phyloP scores from a whole-genome alignment of 2,888 invertebrate genomes.

The Calameuta pallipes region DNA sequence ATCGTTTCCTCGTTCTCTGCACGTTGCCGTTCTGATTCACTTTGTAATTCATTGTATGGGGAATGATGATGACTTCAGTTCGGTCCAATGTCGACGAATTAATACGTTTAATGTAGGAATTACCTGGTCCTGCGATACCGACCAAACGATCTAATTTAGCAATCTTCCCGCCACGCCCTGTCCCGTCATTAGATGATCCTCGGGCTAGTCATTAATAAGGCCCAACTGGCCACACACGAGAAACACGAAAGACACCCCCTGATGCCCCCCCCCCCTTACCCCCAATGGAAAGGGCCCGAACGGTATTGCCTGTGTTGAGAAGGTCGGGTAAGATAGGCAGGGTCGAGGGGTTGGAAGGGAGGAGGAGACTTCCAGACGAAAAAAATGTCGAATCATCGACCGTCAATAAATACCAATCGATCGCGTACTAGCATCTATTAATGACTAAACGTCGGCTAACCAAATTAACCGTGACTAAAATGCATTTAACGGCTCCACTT shows the following conservation, averaged over 20 bases:
- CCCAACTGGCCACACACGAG: conserved; percentile 59
- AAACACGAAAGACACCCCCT: conserved; percentile 4
- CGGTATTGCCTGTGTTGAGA: not conserved
- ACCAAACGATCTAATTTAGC: conserved; percentile 53
- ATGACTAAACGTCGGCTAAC: conserved; percentile 58
- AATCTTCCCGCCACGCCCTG: conserved; percentile 63
- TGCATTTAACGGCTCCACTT: conserved; percentile 48
- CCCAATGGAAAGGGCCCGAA: conserved; percentile 1
- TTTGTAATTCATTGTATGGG: not conserved
- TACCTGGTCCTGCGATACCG: not conserved
- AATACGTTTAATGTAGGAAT: no score
- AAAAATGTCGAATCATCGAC: conserved; percentile 61
- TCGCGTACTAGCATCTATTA: conserved; percentile 48
- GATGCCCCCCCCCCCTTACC: no score
- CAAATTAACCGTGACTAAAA: conserved; percentile 65
- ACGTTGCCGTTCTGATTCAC: not conserved
- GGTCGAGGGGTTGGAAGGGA: conserved; percentile 1
- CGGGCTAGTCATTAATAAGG: conserved; percentile 59
- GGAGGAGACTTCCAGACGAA: conserved; percentile 14
- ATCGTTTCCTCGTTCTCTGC: not conserved
- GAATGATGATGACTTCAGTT: not conserved
- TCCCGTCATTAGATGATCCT: conserved; percentile 61
- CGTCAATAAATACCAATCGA: conserved; percentile 64
- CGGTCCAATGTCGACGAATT: no score
- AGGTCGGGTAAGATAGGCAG: no score